These are phyloP conservation scores for Pollicipes pollicipes DNA, from an alignment of 1,140 invertebrate genomes.

Conservation along the genomic window DNA sequence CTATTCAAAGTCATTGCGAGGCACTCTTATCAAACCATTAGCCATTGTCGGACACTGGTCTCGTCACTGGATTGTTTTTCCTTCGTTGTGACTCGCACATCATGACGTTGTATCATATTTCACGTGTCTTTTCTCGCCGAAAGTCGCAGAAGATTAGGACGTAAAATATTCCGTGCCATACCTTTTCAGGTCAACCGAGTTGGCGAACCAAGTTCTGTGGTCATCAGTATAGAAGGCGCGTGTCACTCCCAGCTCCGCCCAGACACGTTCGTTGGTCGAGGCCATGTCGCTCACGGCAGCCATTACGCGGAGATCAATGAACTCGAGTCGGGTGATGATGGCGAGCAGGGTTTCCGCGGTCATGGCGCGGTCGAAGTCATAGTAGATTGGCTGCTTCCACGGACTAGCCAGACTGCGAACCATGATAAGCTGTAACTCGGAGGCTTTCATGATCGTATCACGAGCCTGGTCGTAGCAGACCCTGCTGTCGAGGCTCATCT, in stretches of 20 bases:
- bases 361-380: neutral
- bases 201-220: neutral
- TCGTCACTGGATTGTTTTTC: too few species aligned
- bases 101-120: too few species aligned
- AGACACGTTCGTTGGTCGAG: neutral
- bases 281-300: neutral
- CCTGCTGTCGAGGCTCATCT: neutral
- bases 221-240: neutral
- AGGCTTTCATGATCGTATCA: neutral
- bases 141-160: too few species aligned
- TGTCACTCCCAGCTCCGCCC: neutral
- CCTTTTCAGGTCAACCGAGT: constrained; percentile 7
- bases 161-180: too few species aligned
- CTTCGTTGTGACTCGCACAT: too few species aligned
- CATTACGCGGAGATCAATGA: neutral
- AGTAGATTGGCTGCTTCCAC: neutral
- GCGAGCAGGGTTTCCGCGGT: neutral
- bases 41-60: too few species aligned
- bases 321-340: neutral
- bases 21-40: too few species aligned
- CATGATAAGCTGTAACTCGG: neutral
- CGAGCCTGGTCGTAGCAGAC: neutral
- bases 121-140: too few species aligned
- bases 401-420: neutral
- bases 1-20: too few species aligned